Base-by-base conservation (phyloP, 2,888 invertebrate genomes). In the Rapana venosa region DNA sequence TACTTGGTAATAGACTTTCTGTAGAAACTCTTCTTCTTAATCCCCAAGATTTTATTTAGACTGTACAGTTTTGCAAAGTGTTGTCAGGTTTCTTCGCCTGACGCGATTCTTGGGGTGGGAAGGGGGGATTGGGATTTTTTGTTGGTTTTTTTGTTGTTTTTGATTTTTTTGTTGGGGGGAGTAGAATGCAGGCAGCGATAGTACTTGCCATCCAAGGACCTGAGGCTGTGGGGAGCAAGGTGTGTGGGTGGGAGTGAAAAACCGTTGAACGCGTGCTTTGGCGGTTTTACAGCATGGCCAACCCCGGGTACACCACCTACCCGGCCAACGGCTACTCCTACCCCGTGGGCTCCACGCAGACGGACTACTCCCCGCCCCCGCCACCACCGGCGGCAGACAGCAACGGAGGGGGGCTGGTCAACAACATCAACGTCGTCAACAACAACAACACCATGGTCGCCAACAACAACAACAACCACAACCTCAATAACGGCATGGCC, bases 271-370 rank as follows among this genome's bases (percentile, higher is more conserved):
- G 4, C 47, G 47, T 47, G 47, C 47, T 47, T 47, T 47, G 47
- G 8, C 13, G n/a, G 5, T 74, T 74, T 86, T 90, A n/a, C 91
- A 93, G 92, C 66, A 92, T 91, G 86, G 86, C 90, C 13, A 91
- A 61, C 22, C 91, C 91, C 11, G 79, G 85, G 81, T 91, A 86
- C 87, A 61, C 66, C 30, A n/a, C 2, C 47, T 91, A 91, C 86
- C 91, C 93, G 6, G 91, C 91, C 15, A 94, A 94, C 90, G 94
- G 94, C 20, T 94, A 93, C 86, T 87, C 92, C 15, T 93, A 93
- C 90, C 90, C 92, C 13, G 90, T 92, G 66, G 87, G 89, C 88
- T 32, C 90, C 91, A 81, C 90, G 17, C 89, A 89, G 77, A 83
- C 90, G 17, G 90, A 87, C 26, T 88, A 89, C 66, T 88, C 88